phyloP scores from a whole-genome alignment of 2,797 vertebrate genomes.

The Ptychobarbus kaznakovi region DNA sequence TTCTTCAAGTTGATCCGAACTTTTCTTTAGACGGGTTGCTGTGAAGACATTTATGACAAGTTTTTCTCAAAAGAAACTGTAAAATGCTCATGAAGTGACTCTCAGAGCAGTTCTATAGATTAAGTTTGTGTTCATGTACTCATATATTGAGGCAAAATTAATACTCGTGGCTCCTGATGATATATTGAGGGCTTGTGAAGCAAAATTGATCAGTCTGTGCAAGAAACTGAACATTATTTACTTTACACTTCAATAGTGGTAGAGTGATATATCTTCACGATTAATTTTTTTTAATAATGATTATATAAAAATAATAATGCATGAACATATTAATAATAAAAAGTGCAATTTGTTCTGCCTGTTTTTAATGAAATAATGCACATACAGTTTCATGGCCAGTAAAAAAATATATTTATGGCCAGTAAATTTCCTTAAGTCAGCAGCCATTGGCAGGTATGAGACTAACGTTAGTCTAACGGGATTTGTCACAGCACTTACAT shows the following conservation, averaged over 20 bases:
- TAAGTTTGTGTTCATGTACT: not conserved
- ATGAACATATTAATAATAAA: not conserved
- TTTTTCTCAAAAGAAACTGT: not conserved
- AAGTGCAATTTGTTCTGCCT: not conserved
- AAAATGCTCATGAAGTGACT: not conserved
- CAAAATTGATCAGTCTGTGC: not conserved
- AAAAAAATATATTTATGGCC: too few relatives aligned
- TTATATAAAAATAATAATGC: not conserved
- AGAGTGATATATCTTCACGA: not conserved
- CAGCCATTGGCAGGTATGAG: not conserved
- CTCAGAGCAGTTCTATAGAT: not conserved
- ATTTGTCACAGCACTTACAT: not conserved
- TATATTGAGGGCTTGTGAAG: not conserved
- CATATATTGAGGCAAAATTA: not conserved
- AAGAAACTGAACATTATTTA: not conserved
- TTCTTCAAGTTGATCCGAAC: not conserved
- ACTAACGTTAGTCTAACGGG: not conserved
- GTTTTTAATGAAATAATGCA: not conserved
- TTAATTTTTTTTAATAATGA: not conserved
- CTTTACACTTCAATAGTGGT: not conserved
- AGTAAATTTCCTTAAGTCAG: not conserved
- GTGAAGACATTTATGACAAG: not conserved
- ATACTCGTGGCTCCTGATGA: not conserved
- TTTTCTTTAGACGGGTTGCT: not conserved
- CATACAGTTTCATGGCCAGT: not conserved